Percentiles rank a stretch among this genome's conserved stretches.
Evolutionary conservation across 2,888 invertebrate species (phyloP).

Genomic region (Galerucella nymphaeae): DNA sequence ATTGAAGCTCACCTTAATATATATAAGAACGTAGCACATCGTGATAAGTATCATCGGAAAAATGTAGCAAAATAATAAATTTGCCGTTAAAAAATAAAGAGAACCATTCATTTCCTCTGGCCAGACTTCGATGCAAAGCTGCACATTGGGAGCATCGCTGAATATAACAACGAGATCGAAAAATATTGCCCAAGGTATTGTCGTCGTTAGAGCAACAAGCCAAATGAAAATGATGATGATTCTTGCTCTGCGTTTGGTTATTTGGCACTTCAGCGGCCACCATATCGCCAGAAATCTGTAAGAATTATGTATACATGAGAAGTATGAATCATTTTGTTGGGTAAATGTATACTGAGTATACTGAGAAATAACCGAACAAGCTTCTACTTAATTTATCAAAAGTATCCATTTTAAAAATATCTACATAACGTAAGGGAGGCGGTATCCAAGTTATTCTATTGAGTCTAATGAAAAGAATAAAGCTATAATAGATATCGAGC

Average conservation of each 20-base stretch:
- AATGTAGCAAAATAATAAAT: slow-evolving; percentile 90
- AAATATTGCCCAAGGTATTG: slow-evolving; percentile 91
- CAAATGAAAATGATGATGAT: slow-evolving; percentile 91
- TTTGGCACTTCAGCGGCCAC: slow-evolving; percentile 92
- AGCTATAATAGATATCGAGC: too few relatives aligned
- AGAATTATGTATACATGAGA: background rate
- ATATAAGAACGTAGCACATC: slow-evolving; percentile 91
- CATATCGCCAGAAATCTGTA: slow-evolving; percentile 95
- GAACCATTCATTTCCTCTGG: slow-evolving; percentile 84
- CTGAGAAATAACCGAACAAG: too few relatives aligned
- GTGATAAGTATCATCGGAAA: slow-evolving; percentile 91
- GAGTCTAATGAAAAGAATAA: too few relatives aligned
- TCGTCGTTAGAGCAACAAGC: slow-evolving; percentile 85
- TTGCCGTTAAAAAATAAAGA: slow-evolving; percentile 88
- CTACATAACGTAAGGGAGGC: too few relatives aligned
- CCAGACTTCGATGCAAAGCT: slow-evolving; percentile 87
- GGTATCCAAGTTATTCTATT: too few relatives aligned
- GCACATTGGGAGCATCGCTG: slow-evolving; percentile 79
- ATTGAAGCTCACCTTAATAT: slow-evolving; percentile 72
- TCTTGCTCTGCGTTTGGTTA: slow-evolving; percentile 88
- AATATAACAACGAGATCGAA: slow-evolving; percentile 84
- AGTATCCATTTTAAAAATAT: too few relatives aligned
- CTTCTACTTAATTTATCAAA: too few relatives aligned
- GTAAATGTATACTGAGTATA: too few relatives aligned
- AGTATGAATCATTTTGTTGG: background rate